A percentile compares a stretch with the other conserved stretches of the same genome.
Evolutionary conservation across 2,113 vertebrate genomes (phyloP).

Genomic region (Leptosomus discolor): DNA sequence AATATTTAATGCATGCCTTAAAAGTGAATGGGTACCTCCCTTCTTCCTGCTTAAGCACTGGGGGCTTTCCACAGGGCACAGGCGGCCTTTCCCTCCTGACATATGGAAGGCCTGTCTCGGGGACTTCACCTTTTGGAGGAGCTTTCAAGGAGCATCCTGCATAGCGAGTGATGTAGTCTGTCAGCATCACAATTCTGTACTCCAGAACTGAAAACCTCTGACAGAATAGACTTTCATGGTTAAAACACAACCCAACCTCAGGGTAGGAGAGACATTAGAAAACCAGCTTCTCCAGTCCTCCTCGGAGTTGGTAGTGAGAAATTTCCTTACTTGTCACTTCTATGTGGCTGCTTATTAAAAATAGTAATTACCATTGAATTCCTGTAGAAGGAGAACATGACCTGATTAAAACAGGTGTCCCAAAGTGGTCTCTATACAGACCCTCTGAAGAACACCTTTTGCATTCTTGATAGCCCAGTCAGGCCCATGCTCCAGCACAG

Average conservation of each 20-base stretch:
- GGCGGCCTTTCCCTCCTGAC: background rate
- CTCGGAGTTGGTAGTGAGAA: rapidly evolving
- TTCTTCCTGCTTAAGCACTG: background rate
- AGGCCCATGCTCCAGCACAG: rapidly evolving
- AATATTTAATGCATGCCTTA: background rate
- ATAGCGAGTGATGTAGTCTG: background rate
- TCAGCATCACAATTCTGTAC: background rate
- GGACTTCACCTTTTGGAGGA: background rate
- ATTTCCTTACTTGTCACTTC: background rate
- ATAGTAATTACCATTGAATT: background rate
- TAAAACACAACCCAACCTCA: background rate
- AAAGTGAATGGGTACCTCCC: background rate
- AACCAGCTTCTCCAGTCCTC: background rate
- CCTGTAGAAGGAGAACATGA: background rate
- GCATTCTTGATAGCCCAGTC: background rate
- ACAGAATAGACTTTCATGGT: background rate
- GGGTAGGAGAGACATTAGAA: background rate
- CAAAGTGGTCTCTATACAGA: background rate
- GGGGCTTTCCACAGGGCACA: background rate
- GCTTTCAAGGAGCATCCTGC: background rate
- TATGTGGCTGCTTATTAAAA: background rate
- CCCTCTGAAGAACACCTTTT: background rate
- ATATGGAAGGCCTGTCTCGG: rapidly evolving
- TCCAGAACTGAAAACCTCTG: background rate
- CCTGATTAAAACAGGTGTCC: background rate